A percentile compares a stretch with the other conserved stretches of the same genome.
These are phyloP conservation scores for Drosophila vallismaia DNA, from an alignment of 2,888 invertebrate species.

Conservation along the genomic window DNA sequence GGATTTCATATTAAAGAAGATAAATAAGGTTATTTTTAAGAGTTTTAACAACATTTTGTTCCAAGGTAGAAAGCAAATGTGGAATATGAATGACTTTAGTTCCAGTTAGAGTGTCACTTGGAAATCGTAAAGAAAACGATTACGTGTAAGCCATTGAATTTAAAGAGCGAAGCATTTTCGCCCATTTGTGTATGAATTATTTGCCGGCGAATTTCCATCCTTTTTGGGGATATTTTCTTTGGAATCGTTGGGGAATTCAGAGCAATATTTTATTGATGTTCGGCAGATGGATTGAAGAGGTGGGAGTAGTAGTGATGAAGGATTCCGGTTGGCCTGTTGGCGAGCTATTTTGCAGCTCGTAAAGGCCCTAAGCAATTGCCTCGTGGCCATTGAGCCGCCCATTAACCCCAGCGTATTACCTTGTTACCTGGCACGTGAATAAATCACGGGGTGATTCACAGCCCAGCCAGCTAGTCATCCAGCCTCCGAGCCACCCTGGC, in stretches of 20 bases:
- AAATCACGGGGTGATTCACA: conserved; percentile 69
- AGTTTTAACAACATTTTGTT: too few species aligned
- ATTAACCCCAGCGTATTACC: conserved; percentile 71
- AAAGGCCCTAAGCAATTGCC: conserved; percentile 34
- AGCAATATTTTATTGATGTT: conserved; percentile 38
- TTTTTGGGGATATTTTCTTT: background rate
- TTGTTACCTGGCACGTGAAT: conserved; percentile 67
- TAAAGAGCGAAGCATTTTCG: background rate
- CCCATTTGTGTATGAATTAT: conserved; percentile 1
- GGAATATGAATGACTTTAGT: too few species aligned
- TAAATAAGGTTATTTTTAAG: too few species aligned
- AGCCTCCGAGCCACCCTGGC: conserved; percentile 15
- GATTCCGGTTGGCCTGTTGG: conserved; percentile 20
- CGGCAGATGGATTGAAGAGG: conserved; percentile 10
- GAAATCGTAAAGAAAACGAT: background rate
- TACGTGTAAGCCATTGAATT: background rate
- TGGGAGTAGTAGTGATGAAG: background rate
- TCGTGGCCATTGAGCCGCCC: conserved; percentile 61
- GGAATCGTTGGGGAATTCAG: background rate
- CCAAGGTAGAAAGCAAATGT: too few species aligned
- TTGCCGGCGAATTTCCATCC: conserved; percentile 1
- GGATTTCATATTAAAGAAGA: too few species aligned
- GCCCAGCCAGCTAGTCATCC: background rate
- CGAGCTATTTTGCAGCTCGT: conserved; percentile 51
- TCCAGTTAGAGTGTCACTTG: too few species aligned